phyloP scores from a whole-genome alignment of 2,113 vertebrate genomes.

The Scolopax mira region DNA sequence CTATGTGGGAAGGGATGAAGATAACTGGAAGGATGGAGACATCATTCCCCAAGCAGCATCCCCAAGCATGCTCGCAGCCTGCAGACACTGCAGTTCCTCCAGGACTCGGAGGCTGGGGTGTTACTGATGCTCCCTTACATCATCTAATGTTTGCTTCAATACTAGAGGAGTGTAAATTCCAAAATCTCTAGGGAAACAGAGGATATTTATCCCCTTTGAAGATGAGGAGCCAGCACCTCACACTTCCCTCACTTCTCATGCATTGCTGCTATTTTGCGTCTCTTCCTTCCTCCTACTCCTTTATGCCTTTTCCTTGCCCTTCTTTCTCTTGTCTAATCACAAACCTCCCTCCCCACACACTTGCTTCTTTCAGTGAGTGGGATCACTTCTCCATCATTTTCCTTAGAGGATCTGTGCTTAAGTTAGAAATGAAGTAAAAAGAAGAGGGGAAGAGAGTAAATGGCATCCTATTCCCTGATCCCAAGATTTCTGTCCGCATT shows the following conservation, averaged over 20 bases:
- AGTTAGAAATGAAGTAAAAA: background rate
- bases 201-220: background rate
- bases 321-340: slow-evolving; percentile 27
- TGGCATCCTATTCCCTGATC: background rate
- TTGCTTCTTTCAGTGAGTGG: slow-evolving; percentile 28
- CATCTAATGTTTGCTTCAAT: background rate
- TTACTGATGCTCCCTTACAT: background rate
- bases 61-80: background rate
- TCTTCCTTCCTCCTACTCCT: slow-evolving; percentile 20
- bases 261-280: background rate
- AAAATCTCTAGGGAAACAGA: background rate
- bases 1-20: background rate
- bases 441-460: background rate
- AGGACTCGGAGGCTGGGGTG: background rate
- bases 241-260: background rate
- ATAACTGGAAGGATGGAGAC: background rate
- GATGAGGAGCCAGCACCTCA: background rate
- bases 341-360: background rate
- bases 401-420: background rate
- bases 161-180: background rate
- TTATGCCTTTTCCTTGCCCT: slow-evolving; percentile 23
- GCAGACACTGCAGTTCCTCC: background rate
- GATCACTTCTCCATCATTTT: slow-evolving; percentile 43
- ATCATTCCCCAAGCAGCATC: background rate
- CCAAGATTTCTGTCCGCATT: background rate